A percentile compares a stretch with the other conserved stretches of the same genome.
These are phyloP conservation scores for Aphaenogaster floridana DNA, from an alignment of 1,140 invertebrate species.

Conservation along the genomic window DNA sequence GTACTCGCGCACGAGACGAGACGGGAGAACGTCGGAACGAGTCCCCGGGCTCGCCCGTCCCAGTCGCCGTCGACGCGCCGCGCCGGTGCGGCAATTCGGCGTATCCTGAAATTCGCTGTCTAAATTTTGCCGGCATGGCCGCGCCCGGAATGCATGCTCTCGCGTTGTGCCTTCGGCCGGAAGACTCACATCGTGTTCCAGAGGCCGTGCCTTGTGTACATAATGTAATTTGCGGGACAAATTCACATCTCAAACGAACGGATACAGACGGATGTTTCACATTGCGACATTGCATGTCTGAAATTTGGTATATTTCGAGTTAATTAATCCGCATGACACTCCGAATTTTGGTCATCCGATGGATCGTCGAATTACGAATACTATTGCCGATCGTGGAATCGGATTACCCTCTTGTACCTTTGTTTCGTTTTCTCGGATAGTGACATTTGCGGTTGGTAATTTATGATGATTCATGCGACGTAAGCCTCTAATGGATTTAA, in stretches of 20 bases:
- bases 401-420: not conserved
- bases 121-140: conserved; percentile 60
- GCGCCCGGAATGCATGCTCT: conserved; percentile 14
- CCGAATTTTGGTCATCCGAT: not conserved
- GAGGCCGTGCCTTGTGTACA: conserved; percentile 15
- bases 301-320: not conserved
- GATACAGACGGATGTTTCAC: not conserved
- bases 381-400: not conserved
- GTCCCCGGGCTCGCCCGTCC: conserved; percentile 7
- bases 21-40: not conserved
- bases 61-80: conserved; percentile 10
- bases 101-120: conserved; percentile 3
- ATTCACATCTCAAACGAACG: conserved; percentile 58
- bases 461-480: conserved; percentile 5
- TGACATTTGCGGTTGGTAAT: conserved; percentile 19
- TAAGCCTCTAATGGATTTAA: conserved; percentile 20
- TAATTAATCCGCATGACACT: conserved; percentile 38
- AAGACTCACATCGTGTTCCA: conserved; percentile 53
- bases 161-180: conserved; percentile 21
- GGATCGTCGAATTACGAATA: not conserved
- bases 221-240: conserved; percentile 64
- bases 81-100: conserved; percentile 29
- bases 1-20: not conserved
- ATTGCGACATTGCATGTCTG: conserved; percentile 22
- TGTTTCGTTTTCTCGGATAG: not conserved